These are phyloP conservation scores for Brachionus asplanchnoidis DNA, from an alignment of 1,140 invertebrate genomes.

Conservation along the genomic window DNA sequence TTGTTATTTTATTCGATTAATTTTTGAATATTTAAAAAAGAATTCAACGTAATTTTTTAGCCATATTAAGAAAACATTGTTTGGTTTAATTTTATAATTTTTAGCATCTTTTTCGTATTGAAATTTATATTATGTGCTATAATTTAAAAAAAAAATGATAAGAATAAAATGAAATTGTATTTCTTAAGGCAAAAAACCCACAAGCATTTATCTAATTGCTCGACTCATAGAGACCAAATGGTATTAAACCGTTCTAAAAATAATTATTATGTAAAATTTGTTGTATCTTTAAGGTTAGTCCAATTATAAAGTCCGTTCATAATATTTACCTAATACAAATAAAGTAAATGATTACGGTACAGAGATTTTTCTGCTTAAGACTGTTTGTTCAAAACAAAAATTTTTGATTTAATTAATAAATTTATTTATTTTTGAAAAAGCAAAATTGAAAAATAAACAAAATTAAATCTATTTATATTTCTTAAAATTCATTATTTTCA, in stretches of 20 bases:
- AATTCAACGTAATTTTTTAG: background rate
- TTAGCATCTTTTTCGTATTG: too few relatives aligned
- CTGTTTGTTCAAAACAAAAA: background rate
- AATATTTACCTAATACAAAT: background rate
- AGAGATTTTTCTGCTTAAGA: background rate
- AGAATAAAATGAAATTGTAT: background rate
- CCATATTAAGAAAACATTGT: too few relatives aligned
- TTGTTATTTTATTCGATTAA: background rate
- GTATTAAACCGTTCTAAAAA: background rate
- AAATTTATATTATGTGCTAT: too few relatives aligned
- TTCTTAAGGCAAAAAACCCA: background rate
- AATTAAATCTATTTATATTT: background rate
- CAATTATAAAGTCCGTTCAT: background rate
- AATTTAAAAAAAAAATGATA: too few relatives aligned
- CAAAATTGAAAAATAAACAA: conserved; percentile 37
- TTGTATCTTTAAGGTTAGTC: conserved; percentile 16
- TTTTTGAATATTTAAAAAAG: background rate
- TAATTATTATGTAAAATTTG: conserved; percentile 28
- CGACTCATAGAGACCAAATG: background rate
- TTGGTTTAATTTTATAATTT: too few relatives aligned
- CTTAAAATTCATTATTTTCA: background rate
- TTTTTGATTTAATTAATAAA: conserved; percentile 7
- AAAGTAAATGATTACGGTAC: background rate
- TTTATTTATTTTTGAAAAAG: conserved; percentile 16
- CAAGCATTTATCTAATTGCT: background rate